These are phyloP conservation scores for Oxyura jamaicensis DNA, from an alignment of 2,113 vertebrate species.

Conservation along the genomic window DNA sequence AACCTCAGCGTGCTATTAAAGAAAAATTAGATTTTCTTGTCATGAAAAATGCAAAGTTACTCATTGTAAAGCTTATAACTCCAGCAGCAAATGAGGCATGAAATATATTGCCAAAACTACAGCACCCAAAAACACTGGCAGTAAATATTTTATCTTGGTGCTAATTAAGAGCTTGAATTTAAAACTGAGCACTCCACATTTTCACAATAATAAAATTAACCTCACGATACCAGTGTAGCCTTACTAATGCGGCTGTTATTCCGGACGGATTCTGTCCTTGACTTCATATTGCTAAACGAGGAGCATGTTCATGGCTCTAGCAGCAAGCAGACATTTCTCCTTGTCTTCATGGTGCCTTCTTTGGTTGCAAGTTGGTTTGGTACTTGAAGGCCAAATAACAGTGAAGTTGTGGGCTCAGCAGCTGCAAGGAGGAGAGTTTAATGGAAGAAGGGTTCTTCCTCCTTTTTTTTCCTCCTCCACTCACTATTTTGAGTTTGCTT, in stretches of 20 bases:
- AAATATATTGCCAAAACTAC: conserved; percentile 58
- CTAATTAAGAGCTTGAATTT: conserved; percentile 68
- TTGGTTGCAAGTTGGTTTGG: conserved; percentile 5
- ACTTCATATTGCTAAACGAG: neutral
- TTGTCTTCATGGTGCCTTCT: neutral
- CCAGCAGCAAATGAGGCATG: conserved; percentile 65
- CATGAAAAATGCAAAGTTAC: conserved; percentile 51
- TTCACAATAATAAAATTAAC: conserved; percentile 31
- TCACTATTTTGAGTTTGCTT: neutral
- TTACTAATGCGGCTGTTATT: neutral
- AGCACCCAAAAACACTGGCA: neutral
- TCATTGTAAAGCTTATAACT: conserved; percentile 60
- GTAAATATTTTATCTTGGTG: conserved; percentile 68
- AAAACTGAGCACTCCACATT: conserved; percentile 43
- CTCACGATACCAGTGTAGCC: neutral
- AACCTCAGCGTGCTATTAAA: conserved; percentile 28
- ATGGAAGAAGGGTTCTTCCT: neutral
- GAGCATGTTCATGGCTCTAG: neutral
- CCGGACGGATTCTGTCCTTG: neutral
- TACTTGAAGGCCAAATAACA: neutral
- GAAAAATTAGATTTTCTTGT: conserved; percentile 62
- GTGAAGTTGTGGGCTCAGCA: neutral
- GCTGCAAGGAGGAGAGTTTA: neutral
- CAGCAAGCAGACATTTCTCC: neutral
- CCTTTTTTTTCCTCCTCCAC: neutral